These are phyloP conservation scores for Limenitis camilla DNA, from an alignment of 2,888 invertebrate species.

Conservation along the genomic window DNA sequence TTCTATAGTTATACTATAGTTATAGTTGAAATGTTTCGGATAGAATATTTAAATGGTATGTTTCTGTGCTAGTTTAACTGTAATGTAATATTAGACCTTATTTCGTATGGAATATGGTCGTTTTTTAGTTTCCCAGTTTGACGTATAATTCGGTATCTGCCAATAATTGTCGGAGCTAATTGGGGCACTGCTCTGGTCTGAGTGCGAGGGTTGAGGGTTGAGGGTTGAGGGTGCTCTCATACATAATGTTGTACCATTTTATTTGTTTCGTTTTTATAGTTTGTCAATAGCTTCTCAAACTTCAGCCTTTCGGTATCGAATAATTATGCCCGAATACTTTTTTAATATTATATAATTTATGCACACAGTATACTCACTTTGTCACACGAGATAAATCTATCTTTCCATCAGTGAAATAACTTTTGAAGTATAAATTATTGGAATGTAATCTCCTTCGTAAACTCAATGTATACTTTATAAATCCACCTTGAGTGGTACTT, in stretches of 20 bases:
- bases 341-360: no score
- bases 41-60: constrained; percentile 5
- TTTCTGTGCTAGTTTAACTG: neutral
- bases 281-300: no score
- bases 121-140: neutral
- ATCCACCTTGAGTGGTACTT: no score
- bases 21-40: neutral
- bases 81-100: neutral
- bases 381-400: no score
- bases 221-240: neutral
- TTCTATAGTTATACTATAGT: neutral
- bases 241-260: neutral
- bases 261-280: neutral
- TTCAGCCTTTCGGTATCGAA: no score
- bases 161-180: constrained; percentile 20
- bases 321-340: no score
- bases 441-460: no score
- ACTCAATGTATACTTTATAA: no score
- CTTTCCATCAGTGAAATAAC: no score
- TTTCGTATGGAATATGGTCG: neutral
- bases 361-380: no score
- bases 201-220: constrained; percentile 2
- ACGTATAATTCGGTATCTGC: constrained; percentile 12
- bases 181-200: constrained; percentile 13
- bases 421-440: no score